Percentiles rank a stretch among this genome's conserved stretches.
These are phyloP conservation scores for Forficula auricularia DNA, from an alignment of 1,140 invertebrate species.

Conservation along the genomic window DNA sequence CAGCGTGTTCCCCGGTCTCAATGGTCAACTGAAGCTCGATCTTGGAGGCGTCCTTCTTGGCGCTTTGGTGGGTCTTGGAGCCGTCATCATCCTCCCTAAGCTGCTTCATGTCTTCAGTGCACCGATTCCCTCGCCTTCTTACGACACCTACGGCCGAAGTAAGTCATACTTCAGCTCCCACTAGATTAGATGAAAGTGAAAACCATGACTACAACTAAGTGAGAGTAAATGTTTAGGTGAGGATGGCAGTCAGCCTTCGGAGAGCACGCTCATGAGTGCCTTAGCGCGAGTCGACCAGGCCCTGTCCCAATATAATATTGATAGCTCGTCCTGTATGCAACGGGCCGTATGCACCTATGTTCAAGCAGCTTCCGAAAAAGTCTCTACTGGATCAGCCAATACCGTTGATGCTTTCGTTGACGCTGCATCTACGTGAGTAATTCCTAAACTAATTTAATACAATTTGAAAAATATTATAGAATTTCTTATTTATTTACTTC, in stretches of 20 bases:
- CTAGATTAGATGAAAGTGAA: too few relatives aligned
- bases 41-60: conserved; percentile 61
- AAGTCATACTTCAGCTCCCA: conserved; percentile 19
- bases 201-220: too few relatives aligned
- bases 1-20: neutral
- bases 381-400: conserved; percentile 37
- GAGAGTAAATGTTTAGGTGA: conserved; percentile 39
- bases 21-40: conserved; percentile 39
- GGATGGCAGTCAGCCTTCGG: conserved; percentile 31
- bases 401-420: conserved; percentile 46
- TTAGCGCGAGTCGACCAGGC: conserved; percentile 52
- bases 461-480: too few relatives aligned
- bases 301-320: conserved; percentile 51
- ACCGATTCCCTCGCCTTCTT: neutral
- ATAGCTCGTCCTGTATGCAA: conserved; percentile 60
- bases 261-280: conserved; percentile 28
- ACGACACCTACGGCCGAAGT: conserved; percentile 43
- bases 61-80: conserved; percentile 57
- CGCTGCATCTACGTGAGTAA: conserved; percentile 39
- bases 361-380: conserved; percentile 40
- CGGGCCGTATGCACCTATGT: conserved; percentile 57
- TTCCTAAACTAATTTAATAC: too few relatives aligned
- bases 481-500: too few relatives aligned
- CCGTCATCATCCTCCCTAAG: conserved; percentile 59
- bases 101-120: conserved; percentile 47